Evolutionary conservation across 1,140 invertebrate species (phyloP).

Genomic region (Zaprionus tsacasi): DNA sequence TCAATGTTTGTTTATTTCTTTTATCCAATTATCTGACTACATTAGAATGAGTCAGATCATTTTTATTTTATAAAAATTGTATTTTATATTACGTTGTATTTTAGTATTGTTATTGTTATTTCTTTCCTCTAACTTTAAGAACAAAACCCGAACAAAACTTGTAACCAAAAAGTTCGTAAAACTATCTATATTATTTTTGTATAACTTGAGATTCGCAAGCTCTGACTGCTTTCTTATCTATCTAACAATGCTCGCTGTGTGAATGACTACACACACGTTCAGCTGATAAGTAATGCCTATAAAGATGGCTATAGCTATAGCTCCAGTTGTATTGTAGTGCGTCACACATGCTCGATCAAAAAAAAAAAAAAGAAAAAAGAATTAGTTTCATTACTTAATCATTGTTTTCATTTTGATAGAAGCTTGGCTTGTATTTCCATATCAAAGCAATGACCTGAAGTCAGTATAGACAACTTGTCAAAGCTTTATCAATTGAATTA

Average conservation of each 20-base stretch:
- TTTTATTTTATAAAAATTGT: too few relatives aligned
- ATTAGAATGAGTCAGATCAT: too few relatives aligned
- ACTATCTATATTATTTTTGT: conserved; percentile 19
- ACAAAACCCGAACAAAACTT: conserved; percentile 17
- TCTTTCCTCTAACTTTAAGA: too few relatives aligned
- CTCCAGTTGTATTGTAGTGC: not conserved
- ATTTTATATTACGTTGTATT: too few relatives aligned
- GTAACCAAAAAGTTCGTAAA: conserved; percentile 24
- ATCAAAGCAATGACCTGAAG: not conserved
- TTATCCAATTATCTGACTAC: too few relatives aligned
- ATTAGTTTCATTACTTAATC: not conserved
- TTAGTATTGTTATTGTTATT: too few relatives aligned
- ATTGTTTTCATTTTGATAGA: not conserved
- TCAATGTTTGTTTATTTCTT: too few relatives aligned
- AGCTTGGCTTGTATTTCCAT: not conserved
- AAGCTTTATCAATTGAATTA: not conserved
- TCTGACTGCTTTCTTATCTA: not conserved
- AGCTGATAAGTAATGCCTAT: not conserved
- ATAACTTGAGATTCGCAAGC: not conserved
- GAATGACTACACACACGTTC: not conserved
- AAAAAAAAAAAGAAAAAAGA: too few relatives aligned
- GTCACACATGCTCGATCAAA: not conserved
- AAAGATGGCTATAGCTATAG: not conserved
- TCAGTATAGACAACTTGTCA: too few relatives aligned
- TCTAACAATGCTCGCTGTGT: not conserved